Evolutionary conservation across 2,888 invertebrate species (phyloP), one percentile per base, ranked within the genome.

Genomic region (Dasypogon diadema): DNA sequence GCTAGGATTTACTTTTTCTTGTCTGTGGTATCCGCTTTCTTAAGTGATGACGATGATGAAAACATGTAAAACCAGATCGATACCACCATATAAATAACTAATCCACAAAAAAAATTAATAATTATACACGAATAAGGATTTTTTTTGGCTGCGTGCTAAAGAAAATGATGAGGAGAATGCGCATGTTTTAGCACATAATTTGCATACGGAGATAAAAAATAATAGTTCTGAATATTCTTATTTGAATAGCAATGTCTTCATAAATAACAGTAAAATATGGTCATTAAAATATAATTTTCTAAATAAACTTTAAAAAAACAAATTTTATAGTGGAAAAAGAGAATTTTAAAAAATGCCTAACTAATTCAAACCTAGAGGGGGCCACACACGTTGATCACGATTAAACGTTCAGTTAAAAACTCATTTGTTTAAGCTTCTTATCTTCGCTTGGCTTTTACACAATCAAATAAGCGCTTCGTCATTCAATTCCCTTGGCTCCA

Each of bases 61-160:
- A 42, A 37, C 63, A 63, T 34, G 42, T 63, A 63, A 63, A 63
- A 63, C 63, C 22, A 21, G 63, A 63, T 63, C 42, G 16, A 63
- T 63, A 48, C 4, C 30, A 5, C 30, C 30, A 30, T 30, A 30
- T 30, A 30, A 3, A 30, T 30, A 30, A 30, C 30, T 30, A 3
- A 3, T 16, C 2, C 6, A n/a, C 48, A 30, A 30, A 30, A 30
- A 48, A 16, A 48, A 48, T 48, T 48, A 48, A 48, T 48, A 48
- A 48, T 48, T 48, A 12, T 48, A 48, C n/a, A 48, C 4, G 16
- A 48, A 48, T 48, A 48, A 16, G 48, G 48, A 14, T 48, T 48
- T 48, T 48, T 48, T 48, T 14, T 12, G 12, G 16, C 12, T 48
- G n/a, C n/a, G 48, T 48, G 12, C 48, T 16, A 48, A 12, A 48